phyloP scores from a whole-genome alignment of 2,797 vertebrate species.

The Meriones psammophilus region DNA sequence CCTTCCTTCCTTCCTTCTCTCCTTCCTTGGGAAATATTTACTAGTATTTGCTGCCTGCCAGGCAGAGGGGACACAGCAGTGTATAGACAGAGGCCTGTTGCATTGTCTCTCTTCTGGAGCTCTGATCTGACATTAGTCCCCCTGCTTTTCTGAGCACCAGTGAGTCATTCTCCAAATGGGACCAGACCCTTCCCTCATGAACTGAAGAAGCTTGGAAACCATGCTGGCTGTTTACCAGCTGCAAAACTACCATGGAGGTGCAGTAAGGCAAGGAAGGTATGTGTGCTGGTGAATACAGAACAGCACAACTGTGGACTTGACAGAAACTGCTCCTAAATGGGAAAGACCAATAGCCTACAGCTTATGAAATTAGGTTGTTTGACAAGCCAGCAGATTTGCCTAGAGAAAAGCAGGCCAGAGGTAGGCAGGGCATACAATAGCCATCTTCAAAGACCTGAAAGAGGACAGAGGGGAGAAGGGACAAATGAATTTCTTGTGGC shows the following conservation, averaged over 20 bases:
- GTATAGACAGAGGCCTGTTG: not conserved
- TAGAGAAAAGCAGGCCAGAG: not conserved
- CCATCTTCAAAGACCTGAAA: constrained; percentile 21
- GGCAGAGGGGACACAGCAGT: not conserved
- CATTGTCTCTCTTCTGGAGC: not conserved
- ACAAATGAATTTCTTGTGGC: not conserved
- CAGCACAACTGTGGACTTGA: not conserved
- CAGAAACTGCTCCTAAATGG: constrained; percentile 72
- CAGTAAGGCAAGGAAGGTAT: not conserved
- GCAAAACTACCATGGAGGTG: not conserved
- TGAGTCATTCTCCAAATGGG: not conserved
- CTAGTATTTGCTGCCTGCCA: not conserved
- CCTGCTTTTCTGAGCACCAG: not conserved
- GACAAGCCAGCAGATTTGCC: constrained; percentile 65
- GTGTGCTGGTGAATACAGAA: not conserved
- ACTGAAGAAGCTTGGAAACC: not conserved
- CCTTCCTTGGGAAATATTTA: not conserved
- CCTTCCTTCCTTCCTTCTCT: not conserved
- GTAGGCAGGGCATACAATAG: not conserved
- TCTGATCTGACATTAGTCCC: not conserved
- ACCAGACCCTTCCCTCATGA: rapidly evolving
- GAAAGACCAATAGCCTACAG: constrained; percentile 63
- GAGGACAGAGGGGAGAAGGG: not conserved
- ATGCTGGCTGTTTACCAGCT: not conserved
- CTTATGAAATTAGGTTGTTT: constrained; percentile 73